A percentile compares a stretch with the other conserved stretches of the same genome.
Evolutionary conservation across 2,888 invertebrate genomes (phyloP).

Genomic region (Metalampra italica): DNA sequence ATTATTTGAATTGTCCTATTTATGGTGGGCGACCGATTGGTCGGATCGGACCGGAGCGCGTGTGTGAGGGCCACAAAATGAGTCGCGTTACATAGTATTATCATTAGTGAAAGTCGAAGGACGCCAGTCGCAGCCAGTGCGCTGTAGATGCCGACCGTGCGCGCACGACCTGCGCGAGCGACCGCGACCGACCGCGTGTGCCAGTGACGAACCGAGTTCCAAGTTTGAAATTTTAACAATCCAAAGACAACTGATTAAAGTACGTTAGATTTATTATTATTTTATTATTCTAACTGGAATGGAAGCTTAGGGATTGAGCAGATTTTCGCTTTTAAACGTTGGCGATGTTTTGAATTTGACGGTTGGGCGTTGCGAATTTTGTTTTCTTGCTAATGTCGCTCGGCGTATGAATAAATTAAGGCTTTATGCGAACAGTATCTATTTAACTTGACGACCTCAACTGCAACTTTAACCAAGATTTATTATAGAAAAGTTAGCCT

Average conservation of each 20-base stretch:
- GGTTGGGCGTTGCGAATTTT: conserved; percentile 35
- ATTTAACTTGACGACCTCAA: conserved; percentile 28
- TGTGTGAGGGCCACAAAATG: background rate
- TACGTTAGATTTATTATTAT: conserved; percentile 17
- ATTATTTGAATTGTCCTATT: too few species aligned
- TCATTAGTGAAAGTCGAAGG: conserved; percentile 70
- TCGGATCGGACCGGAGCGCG: too few species aligned
- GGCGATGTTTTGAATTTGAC: conserved; percentile 42
- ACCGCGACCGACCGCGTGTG: conserved; percentile 20
- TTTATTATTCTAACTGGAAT: conserved; percentile 1
- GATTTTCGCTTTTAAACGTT: conserved; percentile 20
- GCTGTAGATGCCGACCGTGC: conserved; percentile 30
- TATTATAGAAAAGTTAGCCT: too few species aligned
- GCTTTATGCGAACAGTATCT: conserved; percentile 28
- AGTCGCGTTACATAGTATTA: conserved; percentile 33
- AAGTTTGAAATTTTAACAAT: conserved; percentile 7
- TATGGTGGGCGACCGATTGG: too few species aligned
- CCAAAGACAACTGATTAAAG: conserved; percentile 16
- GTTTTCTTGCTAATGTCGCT: conserved; percentile 26
- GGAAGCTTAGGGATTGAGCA: conserved; percentile 16
- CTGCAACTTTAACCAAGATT: background rate
- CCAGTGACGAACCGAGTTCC: conserved; percentile 10
- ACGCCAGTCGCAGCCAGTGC: conserved; percentile 46
- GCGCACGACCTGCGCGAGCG: conserved; percentile 25
- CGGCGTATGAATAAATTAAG: conserved; percentile 37